Conservation (phyloP, 2,888 invertebrate species). For the Pediacus dermestoides region DNA sequence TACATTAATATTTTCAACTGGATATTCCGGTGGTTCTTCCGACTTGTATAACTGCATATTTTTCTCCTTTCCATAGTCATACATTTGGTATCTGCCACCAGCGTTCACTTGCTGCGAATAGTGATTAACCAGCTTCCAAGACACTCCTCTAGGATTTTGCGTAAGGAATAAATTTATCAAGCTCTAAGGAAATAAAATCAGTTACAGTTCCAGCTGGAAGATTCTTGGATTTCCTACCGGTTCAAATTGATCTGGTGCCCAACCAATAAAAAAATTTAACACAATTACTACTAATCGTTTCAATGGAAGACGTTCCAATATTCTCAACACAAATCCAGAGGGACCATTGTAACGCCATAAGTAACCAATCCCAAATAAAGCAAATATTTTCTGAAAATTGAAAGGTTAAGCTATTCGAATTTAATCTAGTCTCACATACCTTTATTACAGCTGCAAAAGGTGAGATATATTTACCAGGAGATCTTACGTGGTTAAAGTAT, state of each 20-base stretch:
- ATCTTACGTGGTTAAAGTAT: slow-evolving; percentile 15
- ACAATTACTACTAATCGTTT: too few species aligned
- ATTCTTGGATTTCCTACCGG: too few species aligned
- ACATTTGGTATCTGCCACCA: slow-evolving; percentile 18
- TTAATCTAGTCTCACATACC: too few species aligned
- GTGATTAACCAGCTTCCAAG: slow-evolving; percentile 19
- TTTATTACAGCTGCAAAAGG: background rate
- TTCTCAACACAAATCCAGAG: too few species aligned
- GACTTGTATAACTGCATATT: slow-evolving; percentile 17
- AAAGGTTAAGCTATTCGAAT: too few species aligned
- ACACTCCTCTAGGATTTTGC: slow-evolving; percentile 7
- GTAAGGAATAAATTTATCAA: slow-evolving; percentile 3
- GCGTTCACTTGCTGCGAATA: slow-evolving; percentile 14
- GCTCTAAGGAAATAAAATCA: background rate
- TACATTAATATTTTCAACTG: slow-evolving; percentile 17
- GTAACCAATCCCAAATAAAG: too few species aligned
- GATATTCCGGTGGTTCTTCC: slow-evolving; percentile 17
- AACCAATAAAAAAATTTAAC: too few species aligned
- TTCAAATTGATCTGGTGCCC: too few species aligned
- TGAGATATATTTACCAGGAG: slow-evolving; percentile 3
- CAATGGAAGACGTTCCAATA: too few species aligned
- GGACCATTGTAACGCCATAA: too few species aligned
- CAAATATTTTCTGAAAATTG: too few species aligned
- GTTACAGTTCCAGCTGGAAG: background rate
- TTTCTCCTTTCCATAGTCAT: slow-evolving; percentile 19